phyloP scores from a whole-genome alignment of 23 tunicate genomes.

The Ascidia mentula region DNA sequence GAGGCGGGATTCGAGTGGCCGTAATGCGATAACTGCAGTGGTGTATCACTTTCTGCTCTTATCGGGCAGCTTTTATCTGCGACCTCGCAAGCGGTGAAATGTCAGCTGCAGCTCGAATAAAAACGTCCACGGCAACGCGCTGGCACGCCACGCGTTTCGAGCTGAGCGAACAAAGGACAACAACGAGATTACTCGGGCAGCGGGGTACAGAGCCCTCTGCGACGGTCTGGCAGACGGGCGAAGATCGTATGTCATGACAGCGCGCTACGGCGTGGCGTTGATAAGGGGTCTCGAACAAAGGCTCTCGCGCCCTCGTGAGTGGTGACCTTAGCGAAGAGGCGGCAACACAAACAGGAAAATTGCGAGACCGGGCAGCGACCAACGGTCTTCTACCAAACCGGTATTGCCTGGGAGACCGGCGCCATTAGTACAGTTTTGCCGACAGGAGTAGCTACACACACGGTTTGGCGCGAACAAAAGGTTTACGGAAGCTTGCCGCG shows the following conservation, averaged over 20 bases:
- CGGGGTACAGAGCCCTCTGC: not conserved
- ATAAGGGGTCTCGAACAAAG: slow-evolving; percentile 6
- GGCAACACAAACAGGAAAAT: slow-evolving; percentile 6
- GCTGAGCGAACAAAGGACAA: slow-evolving; percentile 13
- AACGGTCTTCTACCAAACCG: not conserved
- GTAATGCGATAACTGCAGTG: not conserved
- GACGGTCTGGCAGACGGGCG: slow-evolving; percentile 13
- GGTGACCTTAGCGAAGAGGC: slow-evolving; percentile 10
- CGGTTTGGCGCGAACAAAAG: too few species aligned
- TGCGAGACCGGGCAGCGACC: slow-evolving; percentile 5
- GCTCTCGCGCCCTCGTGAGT: slow-evolving; percentile 7
- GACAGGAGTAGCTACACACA: too few species aligned
- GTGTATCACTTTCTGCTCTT: not conserved
- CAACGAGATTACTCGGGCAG: not conserved
- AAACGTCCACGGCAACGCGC: slow-evolving; percentile 13
- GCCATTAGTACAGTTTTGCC: too few species aligned
- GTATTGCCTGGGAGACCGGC: too few species aligned
- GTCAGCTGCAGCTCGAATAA: not conserved
- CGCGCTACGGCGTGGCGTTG: slow-evolving; percentile 6
- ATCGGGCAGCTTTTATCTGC: not conserved
- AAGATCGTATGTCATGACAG: slow-evolving; percentile 12
- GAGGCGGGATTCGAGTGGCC: not conserved
- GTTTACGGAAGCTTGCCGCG: too few species aligned
- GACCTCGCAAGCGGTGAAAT: not conserved
- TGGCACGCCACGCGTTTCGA: slow-evolving; percentile 13